phyloP scores from a whole-genome alignment of 1,140 invertebrate genomes.

The Zophobas atratus region DNA sequence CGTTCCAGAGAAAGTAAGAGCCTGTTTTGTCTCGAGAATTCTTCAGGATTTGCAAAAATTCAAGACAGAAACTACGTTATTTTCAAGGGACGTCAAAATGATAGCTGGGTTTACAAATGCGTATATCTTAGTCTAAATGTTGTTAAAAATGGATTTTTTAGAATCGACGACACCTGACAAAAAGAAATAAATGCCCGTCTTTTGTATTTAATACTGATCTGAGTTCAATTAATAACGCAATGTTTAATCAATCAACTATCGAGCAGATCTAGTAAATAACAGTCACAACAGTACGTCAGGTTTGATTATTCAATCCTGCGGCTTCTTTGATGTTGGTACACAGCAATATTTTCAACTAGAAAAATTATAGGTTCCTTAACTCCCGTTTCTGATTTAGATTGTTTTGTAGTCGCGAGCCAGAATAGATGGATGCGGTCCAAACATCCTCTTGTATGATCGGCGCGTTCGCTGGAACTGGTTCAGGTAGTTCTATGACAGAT shows the following conservation, averaged over 20 bases:
- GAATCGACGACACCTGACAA: too few relatives aligned
- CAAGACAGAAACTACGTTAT: too few relatives aligned
- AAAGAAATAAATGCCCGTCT: too few relatives aligned
- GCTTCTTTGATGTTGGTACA: not conserved
- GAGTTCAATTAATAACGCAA: not conserved
- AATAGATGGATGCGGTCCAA: not conserved
- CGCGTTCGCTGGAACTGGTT: not conserved
- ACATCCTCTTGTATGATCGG: not conserved
- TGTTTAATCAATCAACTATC: conserved; percentile 1
- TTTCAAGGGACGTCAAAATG: too few relatives aligned
- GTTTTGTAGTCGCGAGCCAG: not conserved
- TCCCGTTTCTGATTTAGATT: conserved; percentile 6
- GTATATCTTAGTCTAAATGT: too few relatives aligned
- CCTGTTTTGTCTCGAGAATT: too few relatives aligned
- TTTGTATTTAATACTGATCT: too few relatives aligned
- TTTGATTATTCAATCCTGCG: conserved; percentile 26
- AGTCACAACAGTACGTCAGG: conserved; percentile 5
- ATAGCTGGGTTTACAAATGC: too few relatives aligned
- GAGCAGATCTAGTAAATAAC: conserved; percentile 21
- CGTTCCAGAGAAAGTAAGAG: too few relatives aligned
- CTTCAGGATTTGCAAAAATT: too few relatives aligned
- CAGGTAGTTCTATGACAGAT: not conserved
- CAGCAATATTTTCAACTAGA: conserved; percentile 19
- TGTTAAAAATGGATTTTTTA: too few relatives aligned
- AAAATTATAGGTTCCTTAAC: conserved; percentile 25